A percentile compares a stretch with the other conserved stretches of the same genome.
Evolutionary conservation across 1,140 invertebrate genomes (phyloP).

Genomic region (Saccostrea glomerata): DNA sequence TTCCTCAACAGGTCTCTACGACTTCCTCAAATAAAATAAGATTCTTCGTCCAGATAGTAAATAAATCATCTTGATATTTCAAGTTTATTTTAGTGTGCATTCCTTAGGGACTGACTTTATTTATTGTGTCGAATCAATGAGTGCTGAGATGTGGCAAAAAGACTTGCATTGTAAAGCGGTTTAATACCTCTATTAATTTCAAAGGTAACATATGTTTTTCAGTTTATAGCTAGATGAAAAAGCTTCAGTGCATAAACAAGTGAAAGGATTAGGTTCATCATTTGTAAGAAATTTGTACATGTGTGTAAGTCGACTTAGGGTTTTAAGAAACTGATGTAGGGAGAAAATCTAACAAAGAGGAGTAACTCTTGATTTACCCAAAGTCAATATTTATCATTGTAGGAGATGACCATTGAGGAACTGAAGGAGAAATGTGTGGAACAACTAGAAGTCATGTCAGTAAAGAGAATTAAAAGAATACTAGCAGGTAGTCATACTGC

Average conservation of each 20-base stretch:
- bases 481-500: slow-evolving; percentile 68
- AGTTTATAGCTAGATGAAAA: slow-evolving; percentile 34
- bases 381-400: slow-evolving; percentile 34
- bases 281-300: slow-evolving; percentile 21
- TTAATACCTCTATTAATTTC: slow-evolving; percentile 34
- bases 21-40: slow-evolving; percentile 25
- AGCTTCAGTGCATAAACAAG: slow-evolving; percentile 7
- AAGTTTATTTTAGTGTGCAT: background rate
- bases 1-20: background rate
- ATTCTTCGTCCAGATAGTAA: slow-evolving; percentile 1
- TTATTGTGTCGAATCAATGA: slow-evolving; percentile 34
- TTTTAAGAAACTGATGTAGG: background rate
- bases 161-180: slow-evolving; percentile 10
- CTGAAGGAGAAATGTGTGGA: slow-evolving; percentile 75
- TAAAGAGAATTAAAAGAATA: slow-evolving; percentile 76
- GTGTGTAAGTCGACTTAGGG: background rate
- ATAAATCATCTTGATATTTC: slow-evolving; percentile 37
- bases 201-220: slow-evolving; percentile 38
- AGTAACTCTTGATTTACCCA: background rate
- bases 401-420: slow-evolving; percentile 73
- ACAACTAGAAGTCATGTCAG: slow-evolving; percentile 78
- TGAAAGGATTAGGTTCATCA: slow-evolving; percentile 30
- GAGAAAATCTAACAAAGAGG: slow-evolving; percentile 20
- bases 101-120: slow-evolving; percentile 24
- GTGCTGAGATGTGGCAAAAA: background rate